phyloP scores from a whole-genome alignment of 2,113 vertebrate species.

The Paralichthys olivaceus region DNA sequence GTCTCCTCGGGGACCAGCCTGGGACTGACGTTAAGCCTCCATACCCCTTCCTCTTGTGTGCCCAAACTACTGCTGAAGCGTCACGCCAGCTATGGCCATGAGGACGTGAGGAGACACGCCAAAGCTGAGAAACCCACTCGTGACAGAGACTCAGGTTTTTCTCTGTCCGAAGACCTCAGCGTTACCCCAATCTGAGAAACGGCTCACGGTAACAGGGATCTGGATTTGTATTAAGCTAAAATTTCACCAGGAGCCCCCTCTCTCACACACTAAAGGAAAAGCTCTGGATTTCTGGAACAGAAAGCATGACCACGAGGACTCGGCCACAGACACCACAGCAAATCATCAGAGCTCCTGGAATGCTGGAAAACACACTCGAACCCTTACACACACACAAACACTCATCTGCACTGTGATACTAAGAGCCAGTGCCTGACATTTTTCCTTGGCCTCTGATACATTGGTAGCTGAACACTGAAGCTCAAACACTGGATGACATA shows the following conservation, averaged over 20 bases:
- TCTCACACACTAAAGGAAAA: slow-evolving; percentile 7
- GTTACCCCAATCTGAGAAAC: slow-evolving; percentile 85
- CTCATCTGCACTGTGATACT: slow-evolving; percentile 45
- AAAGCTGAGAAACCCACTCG: slow-evolving; percentile 85
- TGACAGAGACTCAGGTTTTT: slow-evolving; percentile 89
- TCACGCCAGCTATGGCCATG: slow-evolving; percentile 83
- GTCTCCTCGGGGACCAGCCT: slow-evolving; percentile 53
- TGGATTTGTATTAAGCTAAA: not conserved
- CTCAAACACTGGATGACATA: slow-evolving; percentile 45
- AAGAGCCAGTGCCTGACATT: slow-evolving; percentile 31
- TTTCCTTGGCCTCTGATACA: slow-evolving; percentile 13
- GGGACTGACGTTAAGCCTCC: slow-evolving; percentile 60
- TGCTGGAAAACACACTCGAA: slow-evolving; percentile 57
- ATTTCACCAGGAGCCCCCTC: not conserved
- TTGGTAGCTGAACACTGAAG: slow-evolving; percentile 57
- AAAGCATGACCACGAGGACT: slow-evolving; percentile 10
- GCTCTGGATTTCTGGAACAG: slow-evolving; percentile 29
- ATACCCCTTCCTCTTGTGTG: slow-evolving; percentile 59
- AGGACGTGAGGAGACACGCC: slow-evolving; percentile 80
- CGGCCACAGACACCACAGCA: slow-evolving; percentile 2
- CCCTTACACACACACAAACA: slow-evolving; percentile 5
- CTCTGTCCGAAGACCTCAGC: slow-evolving; percentile 89
- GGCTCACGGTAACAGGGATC: not conserved
- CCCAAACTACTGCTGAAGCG: slow-evolving; percentile 82
- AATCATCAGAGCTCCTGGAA: slow-evolving; percentile 42